Conservation (phyloP, 1,140 invertebrate species). For the Ips typographus region DNA sequence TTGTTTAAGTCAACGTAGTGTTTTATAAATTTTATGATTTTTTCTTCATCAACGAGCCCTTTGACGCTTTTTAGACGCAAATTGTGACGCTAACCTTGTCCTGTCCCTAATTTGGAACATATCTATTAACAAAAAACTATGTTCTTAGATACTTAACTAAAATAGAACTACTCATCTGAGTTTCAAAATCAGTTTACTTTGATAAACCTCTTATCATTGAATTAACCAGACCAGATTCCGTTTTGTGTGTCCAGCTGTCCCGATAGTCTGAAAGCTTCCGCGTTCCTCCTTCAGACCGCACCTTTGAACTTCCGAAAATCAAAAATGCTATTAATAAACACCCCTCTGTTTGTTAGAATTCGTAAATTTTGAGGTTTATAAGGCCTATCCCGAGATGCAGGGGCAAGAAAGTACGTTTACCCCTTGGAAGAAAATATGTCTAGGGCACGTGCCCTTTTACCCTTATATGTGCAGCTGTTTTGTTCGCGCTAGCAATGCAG, state of each 20-base stretch:
- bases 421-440: constrained; percentile 36
- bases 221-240: background rate
- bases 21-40: too few species aligned
- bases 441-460: constrained; percentile 35
- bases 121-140: too few species aligned
- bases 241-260: constrained; percentile 19
- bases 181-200: background rate
- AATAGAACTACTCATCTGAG: too few species aligned
- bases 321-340: constrained; percentile 33
- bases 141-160: too few species aligned
- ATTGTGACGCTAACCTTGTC: too few species aligned
- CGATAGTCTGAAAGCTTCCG: constrained; percentile 7
- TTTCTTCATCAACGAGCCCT: too few species aligned
- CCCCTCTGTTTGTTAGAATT: constrained; percentile 27
- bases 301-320: constrained; percentile 22
- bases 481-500: constrained; percentile 21
- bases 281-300: constrained; percentile 14
- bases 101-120: too few species aligned
- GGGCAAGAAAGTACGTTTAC: constrained; percentile 36
- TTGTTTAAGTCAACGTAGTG: too few species aligned
- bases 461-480: constrained; percentile 30
- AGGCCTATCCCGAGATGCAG: constrained; percentile 28
- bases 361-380: constrained; percentile 31
- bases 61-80: too few species aligned
- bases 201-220: too few species aligned